Evolutionary conservation across 2,888 invertebrate species (phyloP).

Genomic region (Hypomecis punctinalis): DNA sequence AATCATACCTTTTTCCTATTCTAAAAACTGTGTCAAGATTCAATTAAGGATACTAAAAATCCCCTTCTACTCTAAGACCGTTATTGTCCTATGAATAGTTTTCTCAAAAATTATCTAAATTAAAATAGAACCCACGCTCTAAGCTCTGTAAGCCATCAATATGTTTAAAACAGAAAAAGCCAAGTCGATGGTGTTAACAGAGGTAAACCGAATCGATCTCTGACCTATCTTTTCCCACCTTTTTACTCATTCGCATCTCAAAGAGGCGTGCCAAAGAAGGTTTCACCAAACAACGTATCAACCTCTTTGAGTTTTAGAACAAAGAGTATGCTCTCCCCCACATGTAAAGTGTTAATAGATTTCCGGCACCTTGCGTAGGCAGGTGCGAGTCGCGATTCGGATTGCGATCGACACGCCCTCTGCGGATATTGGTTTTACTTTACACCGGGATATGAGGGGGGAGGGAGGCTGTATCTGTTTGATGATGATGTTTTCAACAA

Average conservation of each 20-base stretch:
- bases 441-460: constrained; percentile 12
- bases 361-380: constrained; percentile 72
- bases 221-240: no score
- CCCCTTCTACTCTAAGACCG: no score
- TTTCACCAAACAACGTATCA: constrained; percentile 20
- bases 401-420: constrained; percentile 58
- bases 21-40: no score
- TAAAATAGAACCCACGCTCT: no score
- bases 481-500: neutral
- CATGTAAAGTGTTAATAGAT: constrained; percentile 64
- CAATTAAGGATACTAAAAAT: no score
- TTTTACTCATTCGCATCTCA: neutral
- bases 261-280: constrained; percentile 18
- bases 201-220: no score
- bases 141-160: no score
- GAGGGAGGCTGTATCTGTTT: neutral
- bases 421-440: constrained; percentile 54
- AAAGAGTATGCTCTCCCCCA: constrained; percentile 36
- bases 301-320: constrained; percentile 29
- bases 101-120: no score
- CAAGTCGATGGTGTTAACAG: no score
- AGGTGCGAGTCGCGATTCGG: constrained; percentile 62
- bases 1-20: no score
- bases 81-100: no score
- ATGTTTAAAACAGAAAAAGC: no score